A percentile compares a stretch with the other conserved stretches of the same genome.
Conservation (phyloP, 2,113 vertebrate genomes). For the Pica pica region DNA sequence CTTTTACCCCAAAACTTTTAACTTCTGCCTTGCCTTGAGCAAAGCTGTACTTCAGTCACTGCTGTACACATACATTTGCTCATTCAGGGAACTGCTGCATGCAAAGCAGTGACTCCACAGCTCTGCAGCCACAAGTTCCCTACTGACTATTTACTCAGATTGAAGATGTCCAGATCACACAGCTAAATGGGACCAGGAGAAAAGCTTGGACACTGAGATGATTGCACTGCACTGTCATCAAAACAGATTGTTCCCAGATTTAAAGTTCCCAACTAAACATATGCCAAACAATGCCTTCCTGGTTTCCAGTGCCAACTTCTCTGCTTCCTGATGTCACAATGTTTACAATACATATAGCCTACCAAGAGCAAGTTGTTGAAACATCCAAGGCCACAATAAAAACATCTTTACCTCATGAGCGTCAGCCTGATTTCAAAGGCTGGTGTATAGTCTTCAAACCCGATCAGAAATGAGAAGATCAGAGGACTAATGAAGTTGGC, state of each 20-base stretch:
- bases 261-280: background rate
- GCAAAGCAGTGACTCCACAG: background rate
- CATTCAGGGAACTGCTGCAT: background rate
- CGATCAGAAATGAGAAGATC: constrained; percentile 85
- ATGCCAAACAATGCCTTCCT: background rate
- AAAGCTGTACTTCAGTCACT: background rate
- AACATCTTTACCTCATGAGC: constrained; percentile 79
- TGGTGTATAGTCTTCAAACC: constrained; percentile 90
- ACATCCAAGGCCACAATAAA: background rate
- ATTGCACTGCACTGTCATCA: background rate
- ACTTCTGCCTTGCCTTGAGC: background rate
- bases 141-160: background rate
- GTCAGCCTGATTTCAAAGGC: constrained; percentile 92
- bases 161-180: background rate
- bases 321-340: background rate
- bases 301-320: background rate
- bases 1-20: background rate
- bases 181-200: background rate
- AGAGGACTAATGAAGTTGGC: constrained; percentile 88
- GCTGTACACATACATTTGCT: background rate
- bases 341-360: background rate
- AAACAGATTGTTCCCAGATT: background rate
- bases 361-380: background rate
- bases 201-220: background rate
- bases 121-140: background rate